Evolutionary conservation across 2,797 vertebrate genomes (phyloP).

Genomic region (Sebastes jordani): DNA sequence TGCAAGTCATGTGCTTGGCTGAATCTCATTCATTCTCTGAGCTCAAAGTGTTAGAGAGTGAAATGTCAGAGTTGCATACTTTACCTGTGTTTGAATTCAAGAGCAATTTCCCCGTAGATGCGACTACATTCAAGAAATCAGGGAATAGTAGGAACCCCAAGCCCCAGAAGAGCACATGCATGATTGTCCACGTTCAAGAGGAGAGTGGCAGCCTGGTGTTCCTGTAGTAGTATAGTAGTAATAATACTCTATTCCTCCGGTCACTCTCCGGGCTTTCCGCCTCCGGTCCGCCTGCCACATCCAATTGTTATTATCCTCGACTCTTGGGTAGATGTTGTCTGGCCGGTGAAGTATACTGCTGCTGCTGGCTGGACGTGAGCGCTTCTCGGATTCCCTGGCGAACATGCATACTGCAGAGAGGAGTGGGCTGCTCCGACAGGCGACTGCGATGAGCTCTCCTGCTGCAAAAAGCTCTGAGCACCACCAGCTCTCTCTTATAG

Average conservation of each 20-base stretch:
- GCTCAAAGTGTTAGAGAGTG: conserved; percentile 14
- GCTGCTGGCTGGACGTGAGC: conserved; percentile 68
- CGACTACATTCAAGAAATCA: conserved; percentile 82
- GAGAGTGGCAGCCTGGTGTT: conserved; percentile 73
- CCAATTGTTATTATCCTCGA: conserved; percentile 74
- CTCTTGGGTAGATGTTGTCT: conserved; percentile 71
- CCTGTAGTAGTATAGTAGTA: conserved; percentile 37
- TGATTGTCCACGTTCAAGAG: conserved; percentile 85
- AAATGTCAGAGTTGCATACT: conserved; percentile 49
- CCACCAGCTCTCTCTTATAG: conserved; percentile 65
- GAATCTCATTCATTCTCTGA: conserved; percentile 80
- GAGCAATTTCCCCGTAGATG: conserved; percentile 82
- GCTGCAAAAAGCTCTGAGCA: conserved; percentile 55
- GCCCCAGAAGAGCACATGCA: conserved; percentile 92
- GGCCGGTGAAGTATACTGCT: conserved; percentile 73
- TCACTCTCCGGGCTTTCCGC: conserved; percentile 69
- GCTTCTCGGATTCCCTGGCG: conserved; percentile 75
- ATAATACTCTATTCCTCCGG: conserved; percentile 69
- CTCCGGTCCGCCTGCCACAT: conserved; percentile 78
- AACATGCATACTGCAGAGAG: conserved; percentile 83
- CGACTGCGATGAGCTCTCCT: conserved; percentile 58
- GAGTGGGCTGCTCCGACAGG: conserved; percentile 73
- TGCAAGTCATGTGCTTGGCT: conserved; percentile 62
- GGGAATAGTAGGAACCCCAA: conserved; percentile 86
- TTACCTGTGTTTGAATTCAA: conserved; percentile 91